Conservation (phyloP, 2,113 vertebrate genomes). For the Sterna hirundo region DNA sequence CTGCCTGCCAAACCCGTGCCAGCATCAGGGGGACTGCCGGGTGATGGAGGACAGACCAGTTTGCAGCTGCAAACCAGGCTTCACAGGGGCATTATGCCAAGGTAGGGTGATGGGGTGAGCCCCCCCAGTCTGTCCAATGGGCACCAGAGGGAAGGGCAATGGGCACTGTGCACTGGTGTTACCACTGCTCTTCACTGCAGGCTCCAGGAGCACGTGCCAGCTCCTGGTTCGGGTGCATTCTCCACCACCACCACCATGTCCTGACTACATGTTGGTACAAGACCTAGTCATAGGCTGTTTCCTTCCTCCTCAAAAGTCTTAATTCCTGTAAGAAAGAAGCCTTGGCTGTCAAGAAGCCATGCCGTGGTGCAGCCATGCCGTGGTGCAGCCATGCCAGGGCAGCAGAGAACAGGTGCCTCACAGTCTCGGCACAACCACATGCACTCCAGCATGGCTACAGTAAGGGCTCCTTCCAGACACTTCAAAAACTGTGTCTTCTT, state of each 20-base stretch:
- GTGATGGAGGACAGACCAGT: not conserved
- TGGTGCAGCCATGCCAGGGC: not conserved
- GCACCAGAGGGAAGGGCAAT: not conserved
- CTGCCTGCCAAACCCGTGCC: conserved; percentile 49
- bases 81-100: conserved; percentile 46
- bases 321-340: not conserved
- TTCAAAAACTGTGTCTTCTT: not conserved
- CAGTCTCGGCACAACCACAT: not conserved
- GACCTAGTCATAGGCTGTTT: not conserved
- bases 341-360: not conserved
- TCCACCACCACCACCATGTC: not conserved
- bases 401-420: not conserved
- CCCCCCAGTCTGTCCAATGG: not conserved
- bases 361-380: fast-evolving
- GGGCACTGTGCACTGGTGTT: not conserved
- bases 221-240: not conserved
- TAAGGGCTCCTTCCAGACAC: not conserved
- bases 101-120: conserved; percentile 11
- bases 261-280: not conserved
- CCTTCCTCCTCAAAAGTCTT: not conserved
- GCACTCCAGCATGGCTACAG: not conserved
- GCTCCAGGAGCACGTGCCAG: not conserved
- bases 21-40: conserved; percentile 41
- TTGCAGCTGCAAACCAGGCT: conserved; percentile 59
- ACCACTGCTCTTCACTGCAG: not conserved